Base-by-base conservation (phyloP, 2,113 vertebrate species). In the Sakesphorus luctuosus region DNA sequence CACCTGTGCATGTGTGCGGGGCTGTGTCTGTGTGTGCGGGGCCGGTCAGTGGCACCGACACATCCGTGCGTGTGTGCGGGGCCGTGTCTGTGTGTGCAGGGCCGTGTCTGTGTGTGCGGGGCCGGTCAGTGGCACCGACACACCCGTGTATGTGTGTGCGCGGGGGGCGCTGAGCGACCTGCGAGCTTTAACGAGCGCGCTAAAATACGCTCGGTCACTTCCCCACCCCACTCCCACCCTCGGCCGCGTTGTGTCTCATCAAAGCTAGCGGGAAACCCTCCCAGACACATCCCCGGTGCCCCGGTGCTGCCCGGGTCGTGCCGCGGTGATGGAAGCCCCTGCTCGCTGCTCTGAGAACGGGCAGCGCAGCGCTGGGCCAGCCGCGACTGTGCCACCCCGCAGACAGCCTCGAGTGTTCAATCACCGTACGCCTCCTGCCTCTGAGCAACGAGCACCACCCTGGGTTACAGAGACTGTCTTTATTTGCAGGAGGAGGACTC, bases 401-500 rank as follows among this genome's bases (percentile, higher is more conserved):
- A 3, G 20, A 2, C 44, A 25, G 65, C 43, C 16, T 4, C 11
- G 3, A 3, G 44, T 1, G 1, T n/a, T 21, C 13, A 0, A 5
- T 33, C 31, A 3, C 43, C 36, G 6, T 66, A 4, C 25, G 0
- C 5, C 28, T 43, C 1, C 8, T 3, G 7, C 13, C 46, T 4
- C 55, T 4, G 0, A 35, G 80, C 36, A 11, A 3, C 9, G 1
- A 25, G 38, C 28, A 4, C 28, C 31, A 1, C n/a, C 1, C 44
- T 0, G 14, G 20, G 52, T n/a, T 36, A 79, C 28, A 3, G 3
- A 33, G 13, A 11, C 20, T 28, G 63, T 28, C 36, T 94, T 35
- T 77, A 36, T 23, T 93, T 65, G 80, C 90, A 95, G 85, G 97
- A 97, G 6, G 87, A 86, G 53, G 75, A 86, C 8, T 76, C 68